Evolutionary conservation across 2,113 vertebrate species (phyloP), one percentile per base, ranked within the genome.

Genomic region (Cettia cetti): DNA sequence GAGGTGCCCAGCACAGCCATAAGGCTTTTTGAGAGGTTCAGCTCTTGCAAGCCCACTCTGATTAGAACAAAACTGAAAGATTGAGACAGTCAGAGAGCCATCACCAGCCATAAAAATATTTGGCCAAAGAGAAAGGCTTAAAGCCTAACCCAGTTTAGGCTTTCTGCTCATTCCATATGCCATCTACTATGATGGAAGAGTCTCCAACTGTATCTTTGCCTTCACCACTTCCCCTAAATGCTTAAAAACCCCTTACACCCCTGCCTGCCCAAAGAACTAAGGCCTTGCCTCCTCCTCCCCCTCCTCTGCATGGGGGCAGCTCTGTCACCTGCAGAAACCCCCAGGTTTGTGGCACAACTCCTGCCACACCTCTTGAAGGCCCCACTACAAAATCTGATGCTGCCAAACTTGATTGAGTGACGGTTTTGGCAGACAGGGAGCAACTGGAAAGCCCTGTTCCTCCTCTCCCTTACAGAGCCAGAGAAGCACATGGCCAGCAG

Each of bases 321-420:
- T 23, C 28, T 12, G 45, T 13, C 63, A 52, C 24, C 23, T 42
- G 33, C n/a, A 50, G 45, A 57, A 89, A 44, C 6, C 9, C 18
- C 19, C 3, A 0, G 5, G 37, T 31, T 20, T 70, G 56, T 50
- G 39, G 13, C 28, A 26, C 22, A 5, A 82, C 26, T 75, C 22
- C 81, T 53, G 31, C 10, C 8, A 3, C 3, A 5, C 10, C 53
- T 40, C 69, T 44, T 0, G 2, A 86, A 57, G 0, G 1, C 12
- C 23, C 17, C 1, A 0, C 40, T 39, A 26, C 6, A 61, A 84
- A 91, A 64, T 16, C 26, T 59, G 37, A 69, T 27, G 47, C 14
- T 77, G 50, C 39, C 68, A 57, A 40, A 61, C 9, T 15, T 22
- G 19, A 27, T 2, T 11, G 44, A 60, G 16, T 6, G 30, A 40